Evolutionary conservation across 2,113 vertebrate species (phyloP).

Genomic region (Melanocharis versteri): DNA sequence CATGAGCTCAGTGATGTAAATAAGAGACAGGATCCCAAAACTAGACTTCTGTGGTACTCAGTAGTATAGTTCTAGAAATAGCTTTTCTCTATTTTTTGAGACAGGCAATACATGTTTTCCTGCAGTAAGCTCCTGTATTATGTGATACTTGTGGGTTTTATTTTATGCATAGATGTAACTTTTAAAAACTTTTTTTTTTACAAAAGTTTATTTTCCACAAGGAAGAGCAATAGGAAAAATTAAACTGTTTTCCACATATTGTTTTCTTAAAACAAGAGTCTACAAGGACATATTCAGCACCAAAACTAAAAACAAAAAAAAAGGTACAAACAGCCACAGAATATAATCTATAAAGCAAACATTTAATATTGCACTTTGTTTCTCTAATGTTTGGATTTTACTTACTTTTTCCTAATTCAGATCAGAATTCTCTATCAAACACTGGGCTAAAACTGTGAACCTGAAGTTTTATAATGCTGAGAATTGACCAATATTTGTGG

Average conservation of each 20-base stretch:
- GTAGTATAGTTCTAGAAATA: rapidly evolving
- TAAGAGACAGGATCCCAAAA: background rate
- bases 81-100: background rate
- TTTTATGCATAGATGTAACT: rapidly evolving
- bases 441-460: slow-evolving; percentile 80
- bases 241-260: slow-evolving; percentile 88
- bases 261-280: slow-evolving; percentile 90
- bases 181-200: background rate
- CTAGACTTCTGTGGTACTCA: rapidly evolving
- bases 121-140: background rate
- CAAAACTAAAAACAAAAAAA: slow-evolving; percentile 69
- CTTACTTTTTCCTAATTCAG: slow-evolving; percentile 79
- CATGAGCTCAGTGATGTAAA: background rate
- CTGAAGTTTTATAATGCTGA: slow-evolving; percentile 68
- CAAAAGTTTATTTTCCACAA: slow-evolving; percentile 86
- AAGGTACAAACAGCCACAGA: slow-evolving; percentile 86
- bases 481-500: slow-evolving; percentile 79
- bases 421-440: slow-evolving; percentile 85
- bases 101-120: rapidly evolving
- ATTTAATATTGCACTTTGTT: slow-evolving; percentile 99
- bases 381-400: slow-evolving; percentile 89
- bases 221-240: slow-evolving; percentile 93
- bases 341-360: slow-evolving; percentile 88
- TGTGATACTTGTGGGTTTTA: rapidly evolving
- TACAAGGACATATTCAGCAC: slow-evolving; percentile 89